These are phyloP conservation scores for Pipistrellus nathusii DNA, from an alignment of 2,797 vertebrate species.

Conservation along the genomic window DNA sequence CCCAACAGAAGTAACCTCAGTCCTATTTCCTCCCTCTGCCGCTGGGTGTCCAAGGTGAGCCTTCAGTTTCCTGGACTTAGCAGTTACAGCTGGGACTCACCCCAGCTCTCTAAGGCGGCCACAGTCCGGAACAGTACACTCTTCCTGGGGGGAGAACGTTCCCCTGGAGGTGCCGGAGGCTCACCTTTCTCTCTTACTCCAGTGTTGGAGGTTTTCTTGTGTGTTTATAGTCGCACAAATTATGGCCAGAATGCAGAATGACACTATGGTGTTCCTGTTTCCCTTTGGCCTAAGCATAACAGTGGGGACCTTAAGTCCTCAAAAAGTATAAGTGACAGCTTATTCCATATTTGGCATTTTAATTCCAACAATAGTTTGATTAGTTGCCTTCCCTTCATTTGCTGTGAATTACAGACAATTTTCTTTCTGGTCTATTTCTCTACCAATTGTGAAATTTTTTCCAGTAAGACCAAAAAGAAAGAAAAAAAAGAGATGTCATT, in stretches of 20 bases:
- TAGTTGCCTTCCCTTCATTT: conserved; percentile 34
- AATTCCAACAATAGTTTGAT: conserved; percentile 26
- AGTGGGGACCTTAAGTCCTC: background rate
- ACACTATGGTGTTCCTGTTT: background rate
- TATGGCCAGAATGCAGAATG: background rate
- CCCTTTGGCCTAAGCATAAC: background rate
- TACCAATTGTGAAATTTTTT: conserved; percentile 56
- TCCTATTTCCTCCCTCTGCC: background rate
- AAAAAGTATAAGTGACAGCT: background rate
- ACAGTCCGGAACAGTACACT: background rate
- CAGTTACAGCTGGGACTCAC: background rate
- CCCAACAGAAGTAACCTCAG: background rate
- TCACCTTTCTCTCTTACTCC: background rate
- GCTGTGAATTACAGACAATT: conserved; percentile 8
- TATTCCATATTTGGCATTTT: background rate
- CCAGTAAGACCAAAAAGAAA: background rate
- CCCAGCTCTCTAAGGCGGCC: background rate
- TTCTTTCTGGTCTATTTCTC: conserved; percentile 67
- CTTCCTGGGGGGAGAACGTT: background rate
- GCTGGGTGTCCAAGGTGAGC: background rate
- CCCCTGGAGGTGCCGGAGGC: background rate
- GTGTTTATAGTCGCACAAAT: background rate
- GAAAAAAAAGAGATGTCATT: background rate
- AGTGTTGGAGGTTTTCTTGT: background rate
- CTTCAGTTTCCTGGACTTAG: background rate